Percentiles rank a stretch among this genome's conserved stretches.
These are phyloP conservation scores for Noctua janthe DNA, from an alignment of 2,888 invertebrate genomes.

Conservation along the genomic window DNA sequence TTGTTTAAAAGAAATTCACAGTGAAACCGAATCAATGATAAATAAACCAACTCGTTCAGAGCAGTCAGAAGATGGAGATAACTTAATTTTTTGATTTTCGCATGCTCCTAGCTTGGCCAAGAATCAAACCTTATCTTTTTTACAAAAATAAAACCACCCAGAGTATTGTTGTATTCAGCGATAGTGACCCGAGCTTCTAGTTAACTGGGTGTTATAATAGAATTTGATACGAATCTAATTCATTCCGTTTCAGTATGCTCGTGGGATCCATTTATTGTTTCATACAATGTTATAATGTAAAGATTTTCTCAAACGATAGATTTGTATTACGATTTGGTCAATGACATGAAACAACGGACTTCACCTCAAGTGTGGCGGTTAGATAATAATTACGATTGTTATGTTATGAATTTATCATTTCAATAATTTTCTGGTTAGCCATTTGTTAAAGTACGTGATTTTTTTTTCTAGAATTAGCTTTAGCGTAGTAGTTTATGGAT, in stretches of 20 bases:
- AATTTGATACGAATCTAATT: constrained; percentile 38
- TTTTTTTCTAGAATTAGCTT: not conserved
- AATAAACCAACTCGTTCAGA: not conserved
- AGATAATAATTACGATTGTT: constrained; percentile 56
- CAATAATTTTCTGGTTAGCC: not conserved
- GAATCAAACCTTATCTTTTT: not conserved
- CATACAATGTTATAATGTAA: constrained; percentile 29
- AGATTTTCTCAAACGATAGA: constrained; percentile 61
- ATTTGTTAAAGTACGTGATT: not conserved
- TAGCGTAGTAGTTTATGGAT: not conserved
- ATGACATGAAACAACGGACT: constrained; percentile 52
- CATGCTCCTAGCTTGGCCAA: not conserved
- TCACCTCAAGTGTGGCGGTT: constrained; percentile 49
- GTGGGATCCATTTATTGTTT: constrained; percentile 43
- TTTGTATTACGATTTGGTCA: constrained; percentile 47
- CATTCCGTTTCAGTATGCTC: constrained; percentile 23
- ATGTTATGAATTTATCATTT: constrained; percentile 16
- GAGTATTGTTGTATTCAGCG: not conserved
- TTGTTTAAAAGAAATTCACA: not conserved
- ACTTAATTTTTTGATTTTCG: not conserved
- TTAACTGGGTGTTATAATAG: constrained; percentile 16
- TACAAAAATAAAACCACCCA: not conserved
- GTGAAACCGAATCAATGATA: not conserved
- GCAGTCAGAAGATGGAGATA: not conserved
- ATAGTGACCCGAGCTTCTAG: not conserved